phyloP scores from a whole-genome alignment of 2,888 invertebrate species.

The Argyresthia albistria region DNA sequence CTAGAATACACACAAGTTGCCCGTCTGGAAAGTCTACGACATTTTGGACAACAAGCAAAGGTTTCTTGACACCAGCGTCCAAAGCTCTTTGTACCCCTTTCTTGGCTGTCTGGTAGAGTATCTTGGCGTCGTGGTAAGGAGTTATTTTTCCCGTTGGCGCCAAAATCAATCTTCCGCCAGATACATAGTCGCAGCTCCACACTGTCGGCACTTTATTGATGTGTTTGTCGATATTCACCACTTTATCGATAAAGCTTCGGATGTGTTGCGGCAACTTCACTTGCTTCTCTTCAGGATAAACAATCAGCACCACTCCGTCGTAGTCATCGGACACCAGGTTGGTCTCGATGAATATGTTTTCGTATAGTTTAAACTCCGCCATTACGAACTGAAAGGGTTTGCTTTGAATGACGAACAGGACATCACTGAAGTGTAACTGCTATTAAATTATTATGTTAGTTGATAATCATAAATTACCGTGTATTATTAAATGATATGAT shows the following conservation, averaged over 20 bases:
- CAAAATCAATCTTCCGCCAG: constrained; percentile 77
- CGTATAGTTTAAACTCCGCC: constrained; percentile 36
- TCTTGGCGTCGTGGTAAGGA: constrained; percentile 61
- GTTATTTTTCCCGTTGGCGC: constrained; percentile 85
- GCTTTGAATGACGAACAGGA: no score
- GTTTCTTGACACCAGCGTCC: constrained; percentile 85
- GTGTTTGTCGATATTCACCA: constrained; percentile 44
- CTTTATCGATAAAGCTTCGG: constrained; percentile 38
- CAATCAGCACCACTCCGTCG: constrained; percentile 75
- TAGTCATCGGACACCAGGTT: constrained; percentile 64
- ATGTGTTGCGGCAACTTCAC: constrained; percentile 51
- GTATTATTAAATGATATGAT: no score
- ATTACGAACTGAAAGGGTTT: constrained; percentile 4
- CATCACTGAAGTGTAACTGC: no score
- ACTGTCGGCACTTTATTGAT: constrained; percentile 67
- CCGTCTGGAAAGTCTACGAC: constrained; percentile 79
- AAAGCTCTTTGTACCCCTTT: constrained; percentile 86
- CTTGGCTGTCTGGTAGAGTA: constrained; percentile 77
- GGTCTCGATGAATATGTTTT: constrained; percentile 57
- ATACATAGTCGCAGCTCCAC: constrained; percentile 73
- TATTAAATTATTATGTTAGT: no score
- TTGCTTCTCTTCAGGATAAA: constrained; percentile 64
- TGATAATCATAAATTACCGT: no score
- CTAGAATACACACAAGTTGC: constrained; percentile 85
- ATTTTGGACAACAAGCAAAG: constrained; percentile 82